Percentiles rank a stretch among this genome's conserved stretches.
Conservation (phyloP, 1,140 invertebrate genomes). For the Dolichoris vasculosae region DNA sequence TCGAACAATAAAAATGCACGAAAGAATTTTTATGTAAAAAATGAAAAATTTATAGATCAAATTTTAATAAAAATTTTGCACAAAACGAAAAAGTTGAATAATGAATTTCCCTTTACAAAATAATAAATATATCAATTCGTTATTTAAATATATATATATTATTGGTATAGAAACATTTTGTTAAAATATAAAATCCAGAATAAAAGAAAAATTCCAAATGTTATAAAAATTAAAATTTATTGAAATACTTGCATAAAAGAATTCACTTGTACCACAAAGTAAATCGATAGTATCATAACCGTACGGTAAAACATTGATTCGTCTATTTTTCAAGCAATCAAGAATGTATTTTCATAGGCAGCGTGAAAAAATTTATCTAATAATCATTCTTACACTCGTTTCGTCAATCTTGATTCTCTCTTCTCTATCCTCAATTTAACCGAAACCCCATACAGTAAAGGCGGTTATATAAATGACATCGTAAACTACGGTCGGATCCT, state of each 20-base stretch:
- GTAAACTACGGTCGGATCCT: conserved; percentile 44
- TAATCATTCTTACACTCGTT: conserved; percentile 27
- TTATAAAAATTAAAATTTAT: not conserved
- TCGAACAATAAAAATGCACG: too few relatives aligned
- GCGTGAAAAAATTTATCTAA: not conserved
- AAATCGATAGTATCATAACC: not conserved
- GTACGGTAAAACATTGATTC: not conserved
- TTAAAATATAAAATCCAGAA: not conserved
- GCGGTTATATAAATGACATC: conserved; percentile 26
- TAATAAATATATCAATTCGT: not conserved
- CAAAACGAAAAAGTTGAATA: too few relatives aligned
- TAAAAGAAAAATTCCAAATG: not conserved
- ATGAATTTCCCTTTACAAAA: not conserved
- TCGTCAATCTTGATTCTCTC: conserved; percentile 31
- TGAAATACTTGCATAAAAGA: not conserved
- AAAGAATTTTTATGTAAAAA: too few relatives aligned
- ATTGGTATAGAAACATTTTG: too few relatives aligned
- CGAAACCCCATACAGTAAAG: conserved; percentile 28
- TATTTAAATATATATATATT: not conserved
- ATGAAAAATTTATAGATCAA: too few relatives aligned
- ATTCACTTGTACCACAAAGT: not conserved
- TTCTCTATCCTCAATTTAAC: conserved; percentile 38
- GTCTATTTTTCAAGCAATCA: conserved; percentile 12
- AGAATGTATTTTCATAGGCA: not conserved
- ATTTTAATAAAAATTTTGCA: too few relatives aligned